These are phyloP conservation scores for Betta splendens DNA, from an alignment of 2,797 vertebrate genomes.

Conservation along the genomic window DNA sequence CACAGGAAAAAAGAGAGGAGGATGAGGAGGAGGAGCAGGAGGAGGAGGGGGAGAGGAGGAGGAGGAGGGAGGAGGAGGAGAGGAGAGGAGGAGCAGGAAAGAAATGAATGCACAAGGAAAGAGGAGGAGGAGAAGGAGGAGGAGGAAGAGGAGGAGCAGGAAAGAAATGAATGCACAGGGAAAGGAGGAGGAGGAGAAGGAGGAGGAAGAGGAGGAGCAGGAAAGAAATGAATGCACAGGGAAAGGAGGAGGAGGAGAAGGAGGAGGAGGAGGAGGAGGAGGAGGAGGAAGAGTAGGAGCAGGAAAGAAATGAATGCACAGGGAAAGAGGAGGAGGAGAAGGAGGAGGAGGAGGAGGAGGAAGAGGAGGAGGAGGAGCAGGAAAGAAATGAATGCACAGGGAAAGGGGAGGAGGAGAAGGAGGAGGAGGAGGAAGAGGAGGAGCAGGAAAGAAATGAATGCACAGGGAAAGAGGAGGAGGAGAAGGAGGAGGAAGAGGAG, in stretches of 20 bases:
- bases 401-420: too few species aligned
- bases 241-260: conserved; percentile 13
- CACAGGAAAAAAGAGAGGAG: conserved; percentile 2
- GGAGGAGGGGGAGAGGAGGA: too few species aligned
- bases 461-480: conserved; percentile 7
- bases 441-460: conserved; percentile 19
- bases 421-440: background rate
- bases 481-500: conserved; percentile 26
- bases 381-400: conserved; percentile 17
- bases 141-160: background rate
- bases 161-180: too few species aligned
- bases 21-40: background rate
- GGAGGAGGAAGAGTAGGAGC: conserved; percentile 33
- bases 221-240: conserved; percentile 17
- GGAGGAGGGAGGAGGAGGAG: conserved; percentile 16
- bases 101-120: conserved; percentile 18
- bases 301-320: conserved; percentile 19
- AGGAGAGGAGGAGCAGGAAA: too few species aligned
- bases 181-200: conserved; percentile 34
- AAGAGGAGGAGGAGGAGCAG: conserved; percentile 30
- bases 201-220: conserved; percentile 16
- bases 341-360: conserved; percentile 32
- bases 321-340: conserved; percentile 8
- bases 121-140: conserved; percentile 4
- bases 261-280: conserved; percentile 25